These are phyloP conservation scores for Pammene aurita DNA, from an alignment of 2,888 invertebrate genomes.

Conservation along the genomic window DNA sequence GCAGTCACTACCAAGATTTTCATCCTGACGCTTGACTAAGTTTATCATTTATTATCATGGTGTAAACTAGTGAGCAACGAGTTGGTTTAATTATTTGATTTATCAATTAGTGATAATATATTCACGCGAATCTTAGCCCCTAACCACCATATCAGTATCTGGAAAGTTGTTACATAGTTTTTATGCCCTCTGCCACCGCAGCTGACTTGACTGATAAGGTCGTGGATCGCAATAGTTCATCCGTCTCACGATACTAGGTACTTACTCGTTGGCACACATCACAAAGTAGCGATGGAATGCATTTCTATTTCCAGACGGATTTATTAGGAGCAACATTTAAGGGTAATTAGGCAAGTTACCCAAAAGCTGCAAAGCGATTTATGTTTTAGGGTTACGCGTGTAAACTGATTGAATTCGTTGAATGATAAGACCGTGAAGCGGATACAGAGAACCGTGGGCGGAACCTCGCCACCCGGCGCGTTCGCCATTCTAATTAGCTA, in stretches of 20 bases:
- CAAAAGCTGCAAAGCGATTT: neutral
- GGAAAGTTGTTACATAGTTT: slow-evolving; percentile 4
- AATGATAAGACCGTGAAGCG: slow-evolving; percentile 71
- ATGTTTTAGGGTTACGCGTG: slow-evolving; percentile 24
- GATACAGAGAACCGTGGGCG: slow-evolving; percentile 81
- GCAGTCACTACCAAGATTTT: too few species aligned
- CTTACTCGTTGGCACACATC: slow-evolving; percentile 30
- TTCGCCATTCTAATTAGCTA: slow-evolving; percentile 82
- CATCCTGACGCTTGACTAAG: neutral
- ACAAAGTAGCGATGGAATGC: slow-evolving; percentile 30
- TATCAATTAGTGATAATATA: neutral
- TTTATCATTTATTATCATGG: too few species aligned
- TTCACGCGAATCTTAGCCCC: neutral
- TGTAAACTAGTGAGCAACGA: too few species aligned
- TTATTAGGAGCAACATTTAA: neutral
- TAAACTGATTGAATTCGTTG: slow-evolving; percentile 25
- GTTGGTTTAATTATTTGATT: neutral
- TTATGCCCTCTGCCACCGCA: slow-evolving; percentile 3
- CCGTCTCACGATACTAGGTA: slow-evolving; percentile 24
- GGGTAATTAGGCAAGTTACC: neutral
- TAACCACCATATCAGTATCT: neutral
- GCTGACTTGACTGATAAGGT: slow-evolving; percentile 37
- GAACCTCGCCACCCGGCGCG: slow-evolving; percentile 65
- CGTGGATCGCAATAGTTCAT: slow-evolving; percentile 32
- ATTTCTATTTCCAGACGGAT: slow-evolving; percentile 33